A percentile compares a stretch with the other conserved stretches of the same genome.
phyloP scores from a whole-genome alignment of 2,888 invertebrate species.

The Torymus aiolomorphi region DNA sequence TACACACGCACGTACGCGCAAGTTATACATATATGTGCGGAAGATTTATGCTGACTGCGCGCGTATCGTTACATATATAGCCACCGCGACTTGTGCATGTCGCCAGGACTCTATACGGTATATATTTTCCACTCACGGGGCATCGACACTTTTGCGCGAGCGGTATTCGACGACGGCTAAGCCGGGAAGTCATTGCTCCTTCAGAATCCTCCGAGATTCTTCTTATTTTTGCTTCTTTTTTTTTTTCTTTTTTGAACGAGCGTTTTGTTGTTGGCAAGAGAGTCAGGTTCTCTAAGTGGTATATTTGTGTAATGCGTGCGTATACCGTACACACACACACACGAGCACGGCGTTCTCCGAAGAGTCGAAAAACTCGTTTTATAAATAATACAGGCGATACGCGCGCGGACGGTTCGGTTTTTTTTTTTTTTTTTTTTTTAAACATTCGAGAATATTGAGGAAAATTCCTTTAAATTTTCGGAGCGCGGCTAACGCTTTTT shows the following conservation, averaged over 20 bases:
- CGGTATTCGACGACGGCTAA: neutral
- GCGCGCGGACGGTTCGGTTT: neutral
- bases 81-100: no score
- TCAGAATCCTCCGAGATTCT: neutral
- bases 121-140: neutral
- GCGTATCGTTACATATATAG: no score
- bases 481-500: no score
- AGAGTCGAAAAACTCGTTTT: conserved; percentile 22
- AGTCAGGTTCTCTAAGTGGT: neutral
- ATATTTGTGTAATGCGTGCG: neutral
- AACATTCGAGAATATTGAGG: neutral
- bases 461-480: no score
- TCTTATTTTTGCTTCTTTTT: neutral
- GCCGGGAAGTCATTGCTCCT: conserved; percentile 33
- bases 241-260: neutral
- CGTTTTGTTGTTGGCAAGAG: conserved; percentile 10
- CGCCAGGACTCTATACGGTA: neutral
- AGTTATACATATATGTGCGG: no score
- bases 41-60: no score
- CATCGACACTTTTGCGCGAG: conserved; percentile 21
- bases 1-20: no score
- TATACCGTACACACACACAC: neutral
- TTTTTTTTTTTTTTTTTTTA: neutral
- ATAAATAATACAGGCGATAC: conserved; percentile 16
- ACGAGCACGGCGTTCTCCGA: neutral